These are phyloP conservation scores for Rhimphoctona megacephalus DNA, from an alignment of 2,888 invertebrate genomes.

Conservation along the genomic window DNA sequence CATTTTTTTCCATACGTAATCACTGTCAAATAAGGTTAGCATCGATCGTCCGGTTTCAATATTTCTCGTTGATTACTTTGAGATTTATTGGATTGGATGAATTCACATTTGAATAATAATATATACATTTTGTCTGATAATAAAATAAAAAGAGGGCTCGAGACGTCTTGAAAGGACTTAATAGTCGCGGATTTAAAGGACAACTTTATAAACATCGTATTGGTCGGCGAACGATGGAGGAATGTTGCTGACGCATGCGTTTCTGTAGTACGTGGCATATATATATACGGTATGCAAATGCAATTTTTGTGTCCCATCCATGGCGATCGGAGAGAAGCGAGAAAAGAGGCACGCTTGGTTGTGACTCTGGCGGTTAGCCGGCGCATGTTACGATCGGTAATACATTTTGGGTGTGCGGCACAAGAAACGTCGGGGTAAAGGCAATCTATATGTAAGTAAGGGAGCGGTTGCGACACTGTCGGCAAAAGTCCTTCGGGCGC, in stretches of 20 bases:
- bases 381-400: conserved; percentile 77
- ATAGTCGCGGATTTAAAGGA: conserved; percentile 54
- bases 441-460: conserved; percentile 84
- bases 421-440: conserved; percentile 74
- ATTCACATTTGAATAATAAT: conserved; percentile 26
- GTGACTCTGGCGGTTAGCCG: conserved; percentile 42
- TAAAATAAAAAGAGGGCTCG: not conserved
- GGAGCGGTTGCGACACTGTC: conserved; percentile 60
- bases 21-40: not conserved
- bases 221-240: conserved; percentile 58
- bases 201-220: conserved; percentile 60
- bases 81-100: conserved; percentile 33
- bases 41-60: conserved; percentile 18
- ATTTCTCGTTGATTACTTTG: conserved; percentile 38
- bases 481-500: conserved; percentile 63
- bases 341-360: conserved; percentile 38
- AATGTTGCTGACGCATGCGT: conserved; percentile 52
- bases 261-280: conserved; percentile 54
- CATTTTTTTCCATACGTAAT: not conserved
- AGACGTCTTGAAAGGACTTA: conserved; percentile 28
- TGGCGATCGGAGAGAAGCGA: conserved; percentile 39
- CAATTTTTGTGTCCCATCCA: conserved; percentile 75
- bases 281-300: conserved; percentile 80
- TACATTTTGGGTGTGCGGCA: conserved; percentile 74
- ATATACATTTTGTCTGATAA: conserved; percentile 7